Base-by-base conservation (phyloP, 92 coral and sea anemone genomes). In the Plumapathes pennacea region DNA sequence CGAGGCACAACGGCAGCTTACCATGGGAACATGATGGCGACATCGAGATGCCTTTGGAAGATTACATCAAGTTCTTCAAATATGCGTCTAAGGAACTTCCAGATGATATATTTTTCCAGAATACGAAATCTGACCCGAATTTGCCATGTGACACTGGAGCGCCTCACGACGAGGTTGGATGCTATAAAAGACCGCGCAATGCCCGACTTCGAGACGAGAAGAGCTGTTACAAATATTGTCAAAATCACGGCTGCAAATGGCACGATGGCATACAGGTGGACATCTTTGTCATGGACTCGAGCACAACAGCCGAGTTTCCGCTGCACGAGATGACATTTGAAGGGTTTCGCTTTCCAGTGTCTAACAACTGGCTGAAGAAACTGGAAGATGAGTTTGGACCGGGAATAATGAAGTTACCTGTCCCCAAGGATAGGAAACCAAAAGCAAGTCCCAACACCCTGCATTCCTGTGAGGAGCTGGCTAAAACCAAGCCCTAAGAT, bases 21-120 rank as follows among this genome's bases (percentile, higher is more conserved):
- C 95, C 95, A 33, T 86, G 95, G 95, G 95, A 86, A 10, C n/a
- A 39, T 4, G 89, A 86, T 42, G 51, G 43, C 10, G 95, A 86
- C 26, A 60, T 86, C 42, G 67, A 73, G 30, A 64, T 86, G 34
- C 62, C 89, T 32, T 54, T 62, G 38, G 62, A 54, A 5, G 89
- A 86, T 40, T 86, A 76, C 46, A 55, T 73, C 30, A 70, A 38
- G 29, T 86, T 81, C 59, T 72, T 70, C 26, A 64, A 77, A 46
- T 27, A 32, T 45, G 95, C 62, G 17, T 50, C 74, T 32, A 46
- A 67, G 29, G 95, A 86, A 3, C 36, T 81, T 4, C 85, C 89
- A 2, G 57, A 34, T 0, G 89, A 76, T 30, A 58, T 86, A 11
- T 86, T 86, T 43, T 86, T 86, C 48, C 95, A 81, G 26, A 81